These are phyloP conservation scores for Carpatolechia fugitivella DNA, from an alignment of 2,888 invertebrate genomes.

Conservation along the genomic window DNA sequence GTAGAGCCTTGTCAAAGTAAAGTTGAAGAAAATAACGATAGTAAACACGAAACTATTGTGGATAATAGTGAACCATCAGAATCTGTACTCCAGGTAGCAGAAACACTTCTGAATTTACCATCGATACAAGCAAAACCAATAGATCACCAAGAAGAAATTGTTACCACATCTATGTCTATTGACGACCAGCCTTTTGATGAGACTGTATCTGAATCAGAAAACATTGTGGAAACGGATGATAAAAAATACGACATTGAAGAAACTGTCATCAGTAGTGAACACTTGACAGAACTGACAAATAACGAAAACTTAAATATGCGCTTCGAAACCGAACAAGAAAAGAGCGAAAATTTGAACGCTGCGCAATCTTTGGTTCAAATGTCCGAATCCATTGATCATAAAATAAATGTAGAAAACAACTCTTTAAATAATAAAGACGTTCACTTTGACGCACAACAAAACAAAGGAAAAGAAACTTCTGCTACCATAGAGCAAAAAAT, in stretches of 20 bases:
- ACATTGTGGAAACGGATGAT: background rate
- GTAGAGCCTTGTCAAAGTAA: background rate
- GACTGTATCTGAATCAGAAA: constrained; percentile 5
- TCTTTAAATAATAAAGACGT: constrained; percentile 38
- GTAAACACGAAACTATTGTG: constrained; percentile 7
- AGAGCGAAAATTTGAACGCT: constrained; percentile 70
- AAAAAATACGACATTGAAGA: background rate
- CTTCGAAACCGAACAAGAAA: constrained; percentile 69
- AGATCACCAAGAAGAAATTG: constrained; percentile 31
- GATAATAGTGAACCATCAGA: constrained; percentile 60
- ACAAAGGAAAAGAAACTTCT: constrained; percentile 39
- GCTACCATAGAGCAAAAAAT: constrained; percentile 20
- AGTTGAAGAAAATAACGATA: background rate
- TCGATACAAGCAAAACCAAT: constrained; percentile 52
- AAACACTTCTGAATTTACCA: constrained; percentile 69
- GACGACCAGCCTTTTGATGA: constrained; percentile 11
- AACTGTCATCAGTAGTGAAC: constrained; percentile 5
- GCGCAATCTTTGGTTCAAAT: constrained; percentile 74
- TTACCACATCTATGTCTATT: constrained; percentile 3
- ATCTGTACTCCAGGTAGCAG: constrained; percentile 73
- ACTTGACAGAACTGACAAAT: constrained; percentile 25
- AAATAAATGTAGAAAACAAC: constrained; percentile 50
- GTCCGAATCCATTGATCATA: constrained; percentile 68
- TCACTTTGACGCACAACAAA: constrained; percentile 33
- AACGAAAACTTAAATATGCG: constrained; percentile 45